Evolutionary conservation across 2,113 vertebrate genomes (phyloP).

Genomic region (Rhabdornis inornatus): DNA sequence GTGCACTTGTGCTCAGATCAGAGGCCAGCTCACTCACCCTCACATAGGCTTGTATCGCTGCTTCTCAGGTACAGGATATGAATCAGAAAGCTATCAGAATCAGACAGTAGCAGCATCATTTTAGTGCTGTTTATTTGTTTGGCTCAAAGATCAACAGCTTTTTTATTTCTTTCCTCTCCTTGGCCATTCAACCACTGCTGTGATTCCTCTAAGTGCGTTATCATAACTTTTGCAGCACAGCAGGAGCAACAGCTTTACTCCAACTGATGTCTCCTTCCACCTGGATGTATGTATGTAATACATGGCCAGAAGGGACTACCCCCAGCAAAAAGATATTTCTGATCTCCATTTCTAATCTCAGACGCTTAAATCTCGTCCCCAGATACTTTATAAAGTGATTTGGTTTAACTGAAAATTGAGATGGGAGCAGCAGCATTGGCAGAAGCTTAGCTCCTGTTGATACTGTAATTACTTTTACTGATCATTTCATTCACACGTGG

Average conservation of each 20-base stretch:
- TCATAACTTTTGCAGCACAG: not conserved
- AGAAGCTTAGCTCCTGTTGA: not conserved
- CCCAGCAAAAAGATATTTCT: constrained; percentile 26
- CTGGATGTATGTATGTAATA: not conserved
- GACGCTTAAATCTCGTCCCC: constrained; percentile 23
- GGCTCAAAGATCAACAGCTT: not conserved
- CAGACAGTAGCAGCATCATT: not conserved
- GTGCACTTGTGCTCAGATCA: not conserved
- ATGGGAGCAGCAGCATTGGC: constrained; percentile 4
- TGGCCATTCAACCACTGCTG: not conserved
- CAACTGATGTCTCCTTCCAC: not conserved
- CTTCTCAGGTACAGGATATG: not conserved
- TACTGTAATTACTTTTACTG: constrained; percentile 14
- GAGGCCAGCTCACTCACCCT: not conserved
- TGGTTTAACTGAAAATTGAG: constrained; percentile 19
- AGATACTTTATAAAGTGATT: not conserved
- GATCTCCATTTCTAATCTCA: constrained; percentile 33
- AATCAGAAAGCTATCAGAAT: not conserved
- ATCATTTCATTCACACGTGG: not conserved
- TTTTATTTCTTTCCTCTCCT: not conserved
- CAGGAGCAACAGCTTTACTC: constrained; percentile 21
- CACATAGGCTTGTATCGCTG: fast-evolving
- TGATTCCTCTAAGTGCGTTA: not conserved
- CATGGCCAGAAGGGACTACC: not conserved
- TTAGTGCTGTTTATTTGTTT: not conserved